A percentile compares a stretch with the other conserved stretches of the same genome.
These are phyloP conservation scores for Gorsachius magnificus DNA, from an alignment of 2,797 vertebrate species.

Conservation along the genomic window DNA sequence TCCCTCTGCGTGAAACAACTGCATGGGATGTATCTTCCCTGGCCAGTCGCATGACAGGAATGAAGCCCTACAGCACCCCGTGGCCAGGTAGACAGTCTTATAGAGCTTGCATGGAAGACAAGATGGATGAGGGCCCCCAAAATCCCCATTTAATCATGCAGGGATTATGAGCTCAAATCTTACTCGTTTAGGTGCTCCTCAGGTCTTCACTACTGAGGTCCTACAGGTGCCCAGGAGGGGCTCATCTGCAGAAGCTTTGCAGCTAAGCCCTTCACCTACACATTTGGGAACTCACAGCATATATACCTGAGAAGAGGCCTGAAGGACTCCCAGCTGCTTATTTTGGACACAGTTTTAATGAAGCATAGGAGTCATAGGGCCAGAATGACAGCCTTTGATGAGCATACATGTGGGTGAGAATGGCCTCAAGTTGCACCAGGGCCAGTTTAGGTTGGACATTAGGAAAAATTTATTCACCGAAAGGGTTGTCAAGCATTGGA, in stretches of 20 bases:
- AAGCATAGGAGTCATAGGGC: background rate
- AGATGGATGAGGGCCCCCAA: background rate
- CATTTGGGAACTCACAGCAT: background rate
- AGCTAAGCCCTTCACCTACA: background rate
- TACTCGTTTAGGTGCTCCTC: background rate
- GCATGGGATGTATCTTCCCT: background rate
- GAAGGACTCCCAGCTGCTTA: background rate
- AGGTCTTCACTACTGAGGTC: background rate
- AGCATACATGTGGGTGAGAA: background rate
- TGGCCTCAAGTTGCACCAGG: too few relatives aligned
- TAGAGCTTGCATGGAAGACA: background rate
- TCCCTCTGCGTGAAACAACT: background rate
- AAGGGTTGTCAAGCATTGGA: too few relatives aligned
- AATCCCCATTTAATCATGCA: background rate
- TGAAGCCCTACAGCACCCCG: accelerated
- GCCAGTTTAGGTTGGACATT: too few relatives aligned
- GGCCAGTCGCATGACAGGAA: background rate
- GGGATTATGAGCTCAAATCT: background rate
- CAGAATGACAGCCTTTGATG: background rate
- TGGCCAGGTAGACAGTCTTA: background rate
- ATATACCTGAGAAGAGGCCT: background rate
- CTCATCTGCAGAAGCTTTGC: background rate
- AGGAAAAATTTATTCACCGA: too few relatives aligned
- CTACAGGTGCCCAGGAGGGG: background rate
- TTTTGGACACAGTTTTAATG: background rate